Conservation (phyloP, 1,140 invertebrate species). For the Lordiphosa mommai region DNA sequence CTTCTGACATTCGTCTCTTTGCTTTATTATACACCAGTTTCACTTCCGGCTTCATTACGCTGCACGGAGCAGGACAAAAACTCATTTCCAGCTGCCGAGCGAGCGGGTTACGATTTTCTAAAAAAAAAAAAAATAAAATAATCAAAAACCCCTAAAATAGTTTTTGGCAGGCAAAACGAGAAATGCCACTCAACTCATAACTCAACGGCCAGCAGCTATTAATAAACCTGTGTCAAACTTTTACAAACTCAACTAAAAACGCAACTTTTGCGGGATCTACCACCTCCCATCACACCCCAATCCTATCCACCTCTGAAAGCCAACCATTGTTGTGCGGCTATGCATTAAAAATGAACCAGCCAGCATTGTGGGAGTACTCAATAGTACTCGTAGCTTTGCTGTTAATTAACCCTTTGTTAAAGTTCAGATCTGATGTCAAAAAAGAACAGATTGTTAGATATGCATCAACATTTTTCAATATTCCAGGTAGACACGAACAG, state of each 20-base stretch:
- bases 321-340: conserved; percentile 17
- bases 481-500: no score
- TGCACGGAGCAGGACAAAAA: conserved; percentile 34
- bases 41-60: conserved; percentile 64
- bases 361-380: no score
- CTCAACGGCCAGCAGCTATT: conserved; percentile 58
- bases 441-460: no score
- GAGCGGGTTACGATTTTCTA: conserved; percentile 11
- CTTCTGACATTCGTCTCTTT: conserved; percentile 12
- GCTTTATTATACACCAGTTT: conserved; percentile 49
- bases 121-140: background rate
- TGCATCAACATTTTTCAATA: no score
- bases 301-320: background rate
- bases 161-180: conserved; percentile 42
- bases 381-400: no score
- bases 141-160: conserved; percentile 49
- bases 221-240: conserved; percentile 73
- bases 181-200: conserved; percentile 20
- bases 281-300: no score
- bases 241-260: conserved; percentile 50
- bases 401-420: no score
- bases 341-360: conserved; percentile 35
- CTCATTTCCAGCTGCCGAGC: conserved; percentile 45
- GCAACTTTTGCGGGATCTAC: conserved; percentile 33
- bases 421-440: no score